Evolutionary conservation across 2,797 vertebrate genomes (phyloP), one percentile per base, ranked within the genome.

Genomic region (Oreonectes daqikongensis): DNA sequence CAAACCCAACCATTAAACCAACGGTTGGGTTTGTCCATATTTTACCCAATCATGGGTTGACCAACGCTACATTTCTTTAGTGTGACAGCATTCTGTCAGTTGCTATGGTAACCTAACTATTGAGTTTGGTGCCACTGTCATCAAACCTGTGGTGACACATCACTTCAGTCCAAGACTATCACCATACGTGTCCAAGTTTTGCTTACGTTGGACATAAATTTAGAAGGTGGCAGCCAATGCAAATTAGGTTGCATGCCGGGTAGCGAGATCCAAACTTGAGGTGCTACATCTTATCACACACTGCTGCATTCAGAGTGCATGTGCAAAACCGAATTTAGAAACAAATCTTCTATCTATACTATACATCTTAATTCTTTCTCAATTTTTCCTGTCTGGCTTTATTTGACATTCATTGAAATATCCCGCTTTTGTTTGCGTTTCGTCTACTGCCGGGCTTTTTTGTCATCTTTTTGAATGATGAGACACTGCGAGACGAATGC

Each of bases 381-480:
- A 20, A 48, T 66, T 63, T 48, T 46, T 52, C 22, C 69, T 69
- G n/a, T 74, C 48, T 32, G 67, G 20, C n/a, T 64, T 50, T 32
- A 69, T 68, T 50, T 68, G 15, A 11, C 71, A 30, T 57, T 61
- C 26, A 11, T 38, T 69, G 18, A 20, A 11, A 20, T 75, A 17
- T 69, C 42, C 64, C 44, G 35, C 55, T 63, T 69, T 75, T 11
- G n/a, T 20, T 64, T 9, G 8, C 40, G 4, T 57, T 57, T 57
- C 15, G 44, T 61, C 57, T 61, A 42, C 52, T 60, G 20, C 65
- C 14, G n/a, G 24, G 42, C 17, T 69, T 76, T 70, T 75, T 52
- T 74, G 63, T 57, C 77, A 48, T 68, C 3, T 73, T 59, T 61
- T 61, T 52, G 53, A 68, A 72, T 61, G 28, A 75, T 75, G 65